Percentiles rank a stretch among this genome's conserved stretches.
Evolutionary conservation across 2,888 invertebrate species (phyloP).

Genomic region (Laothoe populi): DNA sequence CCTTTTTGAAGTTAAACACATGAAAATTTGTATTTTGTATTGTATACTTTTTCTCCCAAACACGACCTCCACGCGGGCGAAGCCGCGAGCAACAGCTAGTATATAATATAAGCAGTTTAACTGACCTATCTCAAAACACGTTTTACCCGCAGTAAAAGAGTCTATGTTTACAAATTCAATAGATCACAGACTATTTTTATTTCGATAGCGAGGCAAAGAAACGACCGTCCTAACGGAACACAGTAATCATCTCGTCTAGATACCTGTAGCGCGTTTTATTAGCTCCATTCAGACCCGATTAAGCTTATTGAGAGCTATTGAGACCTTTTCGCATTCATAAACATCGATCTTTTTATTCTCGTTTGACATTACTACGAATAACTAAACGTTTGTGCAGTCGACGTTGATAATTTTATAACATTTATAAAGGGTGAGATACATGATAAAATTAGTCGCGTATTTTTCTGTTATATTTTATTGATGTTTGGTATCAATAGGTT

Average conservation of each 20-base stretch:
- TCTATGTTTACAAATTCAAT: background rate
- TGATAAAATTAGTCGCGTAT: too few relatives aligned
- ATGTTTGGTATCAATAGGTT: too few relatives aligned
- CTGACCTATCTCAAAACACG: conserved; percentile 2
- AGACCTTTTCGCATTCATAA: conserved; percentile 6
- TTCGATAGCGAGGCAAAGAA: background rate
- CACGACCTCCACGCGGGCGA: too few relatives aligned
- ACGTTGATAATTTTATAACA: too few relatives aligned
- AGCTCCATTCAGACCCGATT: conserved; percentile 13
- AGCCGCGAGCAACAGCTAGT: too few relatives aligned
- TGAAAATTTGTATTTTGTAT: too few relatives aligned
- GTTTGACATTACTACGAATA: background rate
- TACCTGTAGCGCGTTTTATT: conserved; percentile 6
- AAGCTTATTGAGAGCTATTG: conserved; percentile 1
- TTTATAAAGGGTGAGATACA: too few relatives aligned
- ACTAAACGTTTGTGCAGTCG: too few relatives aligned
- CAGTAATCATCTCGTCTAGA: background rate
- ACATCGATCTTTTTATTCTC: background rate
- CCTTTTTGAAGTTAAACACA: too few relatives aligned
- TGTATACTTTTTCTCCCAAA: too few relatives aligned
- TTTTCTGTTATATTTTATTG: too few relatives aligned
- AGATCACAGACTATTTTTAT: background rate
- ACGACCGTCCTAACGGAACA: background rate
- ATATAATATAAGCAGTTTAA: background rate
- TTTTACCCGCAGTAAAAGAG: background rate